Evolutionary conservation across 2,888 invertebrate genomes (phyloP), one percentile per base, ranked within the genome.

Genomic region (Zhengitettix transpicula): DNA sequence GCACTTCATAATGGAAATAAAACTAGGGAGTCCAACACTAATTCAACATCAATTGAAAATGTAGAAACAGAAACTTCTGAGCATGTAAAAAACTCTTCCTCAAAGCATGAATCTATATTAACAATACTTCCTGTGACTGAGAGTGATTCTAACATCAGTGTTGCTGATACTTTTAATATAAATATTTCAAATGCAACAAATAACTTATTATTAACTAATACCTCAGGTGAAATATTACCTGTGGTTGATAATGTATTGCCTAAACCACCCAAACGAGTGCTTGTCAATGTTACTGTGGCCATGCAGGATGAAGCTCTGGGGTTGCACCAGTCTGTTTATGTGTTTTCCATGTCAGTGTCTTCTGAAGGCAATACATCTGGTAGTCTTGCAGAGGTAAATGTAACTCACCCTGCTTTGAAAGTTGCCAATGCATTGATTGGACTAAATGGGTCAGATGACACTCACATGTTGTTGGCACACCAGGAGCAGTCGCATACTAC

Each of bases 271-370:
- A 82, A 82, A 72, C 81, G 85, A 67, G 82, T 90, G 67, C 76
- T 89, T 65, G 85, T 91, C 63, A 91, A 91, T 74, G 78, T 91
- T 65, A 88, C 89, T 10, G 89, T 90, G 68, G 82, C 85, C 62
- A 83, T 87, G 53, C 87, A 87, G 68, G 79, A 79, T 62, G 77
- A 75, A 64, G 40, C 28, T n/a, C 40, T 40, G 11, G 55, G 55
- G 11, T 71, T 72, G 54, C 73, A 75, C 59, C 75, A 73, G 65
- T 71, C 74, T n/a, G 78, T 89, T 64, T 90, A 89, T 74, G 83
- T 88, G 47, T 75, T 90, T 66, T 89, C 90, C 68, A 82, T 90
- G 62, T 85, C 85, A 63, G 83, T 91, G 60, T 90, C 90, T 11
- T 83, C 83, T 58, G 76, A 79, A 66, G 77, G 77, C 44, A 75